Evolutionary conservation across 2,888 invertebrate genomes (phyloP).

Genomic region (Phasia obesa): DNA sequence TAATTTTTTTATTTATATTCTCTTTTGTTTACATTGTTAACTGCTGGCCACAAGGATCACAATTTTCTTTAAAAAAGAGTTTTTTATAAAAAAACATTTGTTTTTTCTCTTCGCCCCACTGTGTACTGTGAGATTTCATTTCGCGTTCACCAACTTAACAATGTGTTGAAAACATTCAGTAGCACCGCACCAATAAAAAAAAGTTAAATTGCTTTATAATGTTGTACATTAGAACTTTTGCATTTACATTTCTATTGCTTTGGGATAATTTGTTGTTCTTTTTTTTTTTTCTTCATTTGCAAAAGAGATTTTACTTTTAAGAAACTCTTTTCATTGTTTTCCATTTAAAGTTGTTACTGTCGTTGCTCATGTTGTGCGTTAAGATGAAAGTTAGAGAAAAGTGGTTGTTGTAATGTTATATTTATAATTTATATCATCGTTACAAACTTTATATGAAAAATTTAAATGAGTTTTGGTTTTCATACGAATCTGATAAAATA

Average conservation of each 20-base stretch:
- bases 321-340: conserved; percentile 6
- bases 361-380: conserved; percentile 13
- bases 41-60: too few species aligned
- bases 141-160: neutral
- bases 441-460: too few species aligned
- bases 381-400: conserved; percentile 45
- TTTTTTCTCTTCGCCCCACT: too few species aligned
- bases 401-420: conserved; percentile 49
- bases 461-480: too few species aligned
- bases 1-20: too few species aligned
- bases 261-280: conserved; percentile 32
- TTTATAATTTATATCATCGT: too few species aligned
- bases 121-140: too few species aligned
- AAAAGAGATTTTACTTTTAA: conserved; percentile 29
- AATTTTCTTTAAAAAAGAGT: too few species aligned
- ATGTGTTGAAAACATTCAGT: conserved; percentile 23
- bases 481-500: too few species aligned
- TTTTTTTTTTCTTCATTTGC: neutral
- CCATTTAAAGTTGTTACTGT: neutral
- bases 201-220: conserved; percentile 67
- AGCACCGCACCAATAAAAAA: conserved; percentile 42
- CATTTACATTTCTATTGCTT: conserved; percentile 56
- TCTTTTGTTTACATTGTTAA: too few species aligned
- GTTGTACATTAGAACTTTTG: conserved; percentile 59
- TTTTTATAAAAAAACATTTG: too few species aligned